Percentiles rank a stretch among this genome's conserved stretches.
phyloP scores from a whole-genome alignment of 2,888 invertebrate species.

The Agonopterix subpropinquella region DNA sequence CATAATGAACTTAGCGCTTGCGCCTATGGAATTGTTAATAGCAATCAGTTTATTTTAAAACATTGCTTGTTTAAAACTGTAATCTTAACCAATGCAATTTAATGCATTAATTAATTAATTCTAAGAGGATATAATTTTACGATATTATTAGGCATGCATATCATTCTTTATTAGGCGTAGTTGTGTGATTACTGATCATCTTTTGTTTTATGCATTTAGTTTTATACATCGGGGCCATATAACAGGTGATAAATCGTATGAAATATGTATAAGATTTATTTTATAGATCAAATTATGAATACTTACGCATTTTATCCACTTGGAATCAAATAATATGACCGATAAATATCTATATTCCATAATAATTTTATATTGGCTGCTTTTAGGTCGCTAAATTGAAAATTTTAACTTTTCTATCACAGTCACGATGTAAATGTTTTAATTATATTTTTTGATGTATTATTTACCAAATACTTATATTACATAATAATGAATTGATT shows the following conservation, averaged over 20 bases:
- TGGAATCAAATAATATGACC: neutral
- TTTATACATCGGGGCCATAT: conserved; percentile 44
- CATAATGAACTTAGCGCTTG: neutral
- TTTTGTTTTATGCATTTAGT: conserved; percentile 28
- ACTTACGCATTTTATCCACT: neutral
- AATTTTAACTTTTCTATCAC: too few species aligned
- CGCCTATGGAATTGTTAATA: conserved; percentile 15
- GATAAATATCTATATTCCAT: too few species aligned
- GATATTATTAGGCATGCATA: conserved; percentile 25
- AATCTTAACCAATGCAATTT: too few species aligned
- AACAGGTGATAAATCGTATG: conserved; percentile 32
- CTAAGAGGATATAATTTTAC: too few species aligned
- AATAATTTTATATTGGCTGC: too few species aligned
- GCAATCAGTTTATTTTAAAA: conserved; percentile 3
- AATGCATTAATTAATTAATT: too few species aligned
- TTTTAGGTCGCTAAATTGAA: too few species aligned
- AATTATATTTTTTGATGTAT: too few species aligned
- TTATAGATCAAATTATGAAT: conserved; percentile 9
- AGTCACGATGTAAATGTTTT: too few species aligned
- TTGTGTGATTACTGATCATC: conserved; percentile 10
- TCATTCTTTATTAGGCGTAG: conserved; percentile 30
- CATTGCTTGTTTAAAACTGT: neutral
- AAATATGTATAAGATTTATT: conserved; percentile 16
- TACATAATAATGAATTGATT: too few species aligned
- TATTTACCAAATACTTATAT: too few species aligned